phyloP scores from a whole-genome alignment of 2,888 invertebrate genomes.

The Dromius quadrimaculatus region DNA sequence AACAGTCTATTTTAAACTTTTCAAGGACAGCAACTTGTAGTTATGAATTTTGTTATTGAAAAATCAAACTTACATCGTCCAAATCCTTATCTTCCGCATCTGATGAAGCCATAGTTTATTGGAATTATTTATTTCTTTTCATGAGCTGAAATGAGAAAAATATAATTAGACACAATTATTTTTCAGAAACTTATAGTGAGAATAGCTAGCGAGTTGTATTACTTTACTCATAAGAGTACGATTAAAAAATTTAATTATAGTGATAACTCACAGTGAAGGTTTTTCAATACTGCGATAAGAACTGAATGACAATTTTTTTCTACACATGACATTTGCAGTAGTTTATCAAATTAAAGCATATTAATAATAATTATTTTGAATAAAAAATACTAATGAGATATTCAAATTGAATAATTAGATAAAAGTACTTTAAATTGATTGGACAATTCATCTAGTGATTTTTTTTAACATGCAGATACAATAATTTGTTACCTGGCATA shows the following conservation, averaged over 20 bases:
- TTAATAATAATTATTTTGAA: not conserved
- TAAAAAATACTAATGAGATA: not conserved
- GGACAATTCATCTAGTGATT: not conserved
- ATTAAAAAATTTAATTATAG: not conserved
- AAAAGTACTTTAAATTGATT: conserved; percentile 8
- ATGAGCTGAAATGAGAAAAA: not conserved
- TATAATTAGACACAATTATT: not conserved
- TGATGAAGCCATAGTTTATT: conserved; percentile 38
- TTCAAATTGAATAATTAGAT: not conserved
- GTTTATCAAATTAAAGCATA: conserved; percentile 11
- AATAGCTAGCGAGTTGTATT: not conserved
- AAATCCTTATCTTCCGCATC: conserved; percentile 55
- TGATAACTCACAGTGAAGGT: not conserved
- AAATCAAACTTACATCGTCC: conserved; percentile 54
- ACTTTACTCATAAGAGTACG: not conserved
- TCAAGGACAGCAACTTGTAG: too few species aligned
- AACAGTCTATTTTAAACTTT: too few species aligned
- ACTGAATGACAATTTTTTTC: not conserved
- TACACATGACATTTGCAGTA: not conserved
- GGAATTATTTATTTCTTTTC: conserved; percentile 2
- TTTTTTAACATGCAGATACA: too few species aligned
- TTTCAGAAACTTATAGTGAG: not conserved
- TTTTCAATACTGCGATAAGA: conserved; percentile 1
- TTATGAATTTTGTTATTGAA: not conserved
- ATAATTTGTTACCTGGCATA: too few species aligned